Conservation (phyloP, 2,888 invertebrate genomes). For the Hemithea aestivaria region DNA sequence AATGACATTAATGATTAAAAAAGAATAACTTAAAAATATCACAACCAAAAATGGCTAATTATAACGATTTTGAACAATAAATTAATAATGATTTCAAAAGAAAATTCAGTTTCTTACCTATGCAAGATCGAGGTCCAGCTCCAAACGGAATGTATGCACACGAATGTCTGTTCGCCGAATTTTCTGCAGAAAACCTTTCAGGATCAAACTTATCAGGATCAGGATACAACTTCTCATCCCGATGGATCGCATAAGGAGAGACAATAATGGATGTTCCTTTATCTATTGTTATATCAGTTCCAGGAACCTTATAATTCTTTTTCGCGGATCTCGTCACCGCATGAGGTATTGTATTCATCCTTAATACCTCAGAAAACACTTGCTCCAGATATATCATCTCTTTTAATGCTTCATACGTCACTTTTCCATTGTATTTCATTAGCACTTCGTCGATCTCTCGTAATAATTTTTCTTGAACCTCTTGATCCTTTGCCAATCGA, state of each 20-base stretch:
- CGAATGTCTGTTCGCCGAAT: slow-evolving; percentile 40
- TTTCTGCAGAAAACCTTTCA: slow-evolving; percentile 61
- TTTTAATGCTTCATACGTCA: slow-evolving; percentile 53
- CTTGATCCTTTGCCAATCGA: slow-evolving; percentile 51
- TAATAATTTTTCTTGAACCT: slow-evolving; percentile 49
- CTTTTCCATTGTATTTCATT: slow-evolving; percentile 37
- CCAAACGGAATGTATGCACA: slow-evolving; percentile 65
- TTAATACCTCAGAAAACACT: slow-evolving; percentile 44
- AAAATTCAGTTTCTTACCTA: slow-evolving; percentile 57
- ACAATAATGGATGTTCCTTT: slow-evolving; percentile 49
- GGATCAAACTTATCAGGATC: slow-evolving; percentile 69
- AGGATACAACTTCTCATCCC: slow-evolving; percentile 61
- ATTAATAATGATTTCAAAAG: too few species aligned
- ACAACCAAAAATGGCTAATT: background rate
- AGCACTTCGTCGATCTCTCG: slow-evolving; percentile 47
- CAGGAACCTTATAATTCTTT: slow-evolving; percentile 48
- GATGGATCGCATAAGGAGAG: slow-evolving; percentile 58
- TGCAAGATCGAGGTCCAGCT: slow-evolving; percentile 60
- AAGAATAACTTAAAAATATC: background rate
- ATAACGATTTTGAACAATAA: too few species aligned
- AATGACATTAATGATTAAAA: background rate
- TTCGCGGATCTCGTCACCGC: slow-evolving; percentile 47
- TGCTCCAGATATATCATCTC: slow-evolving; percentile 60
- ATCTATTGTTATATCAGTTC: slow-evolving; percentile 44
- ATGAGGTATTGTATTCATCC: slow-evolving; percentile 61